Evolutionary conservation across 2,888 invertebrate genomes (phyloP), one percentile per base, ranked within the genome.

Genomic region (Metalampra italica): DNA sequence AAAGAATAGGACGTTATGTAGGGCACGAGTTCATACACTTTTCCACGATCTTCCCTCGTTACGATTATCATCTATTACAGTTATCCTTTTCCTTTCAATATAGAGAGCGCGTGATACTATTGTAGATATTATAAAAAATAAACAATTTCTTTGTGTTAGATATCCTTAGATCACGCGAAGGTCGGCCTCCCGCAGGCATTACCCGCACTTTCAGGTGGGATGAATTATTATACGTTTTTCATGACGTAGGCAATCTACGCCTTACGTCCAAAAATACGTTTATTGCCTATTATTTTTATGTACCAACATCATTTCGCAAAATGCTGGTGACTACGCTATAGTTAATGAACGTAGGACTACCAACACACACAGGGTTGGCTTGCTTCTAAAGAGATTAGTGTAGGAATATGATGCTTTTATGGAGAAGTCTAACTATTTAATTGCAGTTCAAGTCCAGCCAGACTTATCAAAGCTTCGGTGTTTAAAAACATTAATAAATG

Each of bases 61-160:
- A 37, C 37, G 37, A 37, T 37, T 37, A 37, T n/a, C 37, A 40
- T 40, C 38, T 40, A 40, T 40, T 40, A 22, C 9, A 11, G n/a
- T 8, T 38, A 13, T 38, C 38, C 38, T 40, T 12, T 4, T 37
- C 37, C 37, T 3, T 37, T 37, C n/a, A 37, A 13, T 43, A 13
- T 30, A 15, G 12, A 9, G 41, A 39, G 32, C 30, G 42, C 40
- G 22, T 46, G 32, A 52, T 53, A 60, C 60, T 60, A 59, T 54
- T 62, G 53, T 50, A 42, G 50, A 52, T 61, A 55, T 59, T 60
- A 54, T 68, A 57, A 66, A n/a, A 66, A 63, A 59, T 62, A 66
- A 66, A 69, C 68, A 64, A 56, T 60, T 61, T 54, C 57, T 67
- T 69, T 71, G 59, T 68, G 54, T 56, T 46, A 39, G 51, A 50